These are phyloP conservation scores for Coregonus ussuriensis DNA, from an alignment of 2,797 vertebrate genomes.

Conservation along the genomic window DNA sequence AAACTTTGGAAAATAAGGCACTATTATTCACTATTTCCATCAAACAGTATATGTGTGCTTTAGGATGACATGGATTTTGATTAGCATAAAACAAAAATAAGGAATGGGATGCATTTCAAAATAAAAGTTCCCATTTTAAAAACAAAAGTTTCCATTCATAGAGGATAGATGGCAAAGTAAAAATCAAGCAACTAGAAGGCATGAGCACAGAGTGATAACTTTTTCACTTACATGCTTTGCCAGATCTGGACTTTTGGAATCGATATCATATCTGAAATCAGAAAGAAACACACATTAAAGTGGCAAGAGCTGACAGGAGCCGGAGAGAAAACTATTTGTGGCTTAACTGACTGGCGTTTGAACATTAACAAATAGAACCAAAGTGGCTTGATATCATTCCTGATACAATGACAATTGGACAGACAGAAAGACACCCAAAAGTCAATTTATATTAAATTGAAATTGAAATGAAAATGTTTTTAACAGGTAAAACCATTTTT, in stretches of 20 bases:
- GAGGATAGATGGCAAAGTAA: too few relatives aligned
- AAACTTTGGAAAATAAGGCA: constrained; percentile 20
- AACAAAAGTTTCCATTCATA: not conserved
- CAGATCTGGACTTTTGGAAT: constrained; percentile 94
- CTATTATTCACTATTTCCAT: constrained; percentile 28
- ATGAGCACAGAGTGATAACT: constrained; percentile 15
- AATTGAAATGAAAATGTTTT: too few relatives aligned
- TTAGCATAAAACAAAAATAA: constrained; percentile 69
- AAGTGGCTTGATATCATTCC: not conserved
- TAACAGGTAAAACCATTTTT: too few relatives aligned
- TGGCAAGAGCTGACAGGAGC: not conserved
- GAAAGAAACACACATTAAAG: constrained; percentile 36
- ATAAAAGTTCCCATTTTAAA: not conserved
- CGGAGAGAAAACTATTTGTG: not conserved
- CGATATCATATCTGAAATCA: constrained; percentile 88
- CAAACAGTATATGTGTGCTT: constrained; percentile 52
- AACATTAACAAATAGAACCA: not conserved
- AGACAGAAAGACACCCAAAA: too few relatives aligned
- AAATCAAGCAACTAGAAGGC: too few relatives aligned
- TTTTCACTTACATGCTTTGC: constrained; percentile 90
- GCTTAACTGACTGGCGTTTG: not conserved
- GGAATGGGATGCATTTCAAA: constrained; percentile 48
- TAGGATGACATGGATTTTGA: constrained; percentile 38
- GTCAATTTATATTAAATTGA: too few relatives aligned
- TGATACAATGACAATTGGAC: too few relatives aligned